Base-by-base conservation (phyloP, 2,113 vertebrate species). In the Thalassarche chlororhynchos region DNA sequence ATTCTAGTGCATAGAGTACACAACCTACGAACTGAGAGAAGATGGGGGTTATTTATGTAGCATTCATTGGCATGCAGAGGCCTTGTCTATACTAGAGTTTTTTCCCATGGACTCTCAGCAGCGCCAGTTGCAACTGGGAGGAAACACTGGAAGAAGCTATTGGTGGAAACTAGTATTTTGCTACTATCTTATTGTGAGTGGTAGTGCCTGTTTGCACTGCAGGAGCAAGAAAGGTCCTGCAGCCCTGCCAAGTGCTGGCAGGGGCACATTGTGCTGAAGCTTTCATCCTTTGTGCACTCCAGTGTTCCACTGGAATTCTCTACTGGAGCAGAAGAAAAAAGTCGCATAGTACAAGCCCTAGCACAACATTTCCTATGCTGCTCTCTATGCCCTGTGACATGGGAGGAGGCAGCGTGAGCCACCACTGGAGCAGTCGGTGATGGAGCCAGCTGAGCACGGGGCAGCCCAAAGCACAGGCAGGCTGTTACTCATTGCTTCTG, bases 21-120 rank as follows among this genome's bases (percentile, higher is more conserved):
- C 94, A 96, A 94, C 94, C 85, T 97, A 95, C 71, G 94, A 87
- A 77, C 91, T 55, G 93, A 94, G 92, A 69, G 54, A 92, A 95
- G 91, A 93, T 96, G 89, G 74, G 85, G 78, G 89, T 94, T 97
- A 94, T 96, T 97, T 96, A 95, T 97, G 72, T 87, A 54, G 87
- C 4, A 0, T 95, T 97, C 87, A 96, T 97, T 96, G 95, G 94
- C 95, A 95, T 96, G 91, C 93, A 95, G 91, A 69, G 81, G 84
- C 93, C 91, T 94, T 79, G 87, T 40, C 84, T 81, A 4, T 36
- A n/a, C 62, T 23, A 6, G 66, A 80, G 64, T 12, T 88, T 95
- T 95, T 97, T 96, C 97, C 95, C 97, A 96, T 96, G 94, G 85
- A 51, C 84, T 95, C 54, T 85, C 66, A 55, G 93, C 82, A 80